Base-by-base conservation (phyloP, 2,113 vertebrate genomes). In the Peromyscus californicus region DNA sequence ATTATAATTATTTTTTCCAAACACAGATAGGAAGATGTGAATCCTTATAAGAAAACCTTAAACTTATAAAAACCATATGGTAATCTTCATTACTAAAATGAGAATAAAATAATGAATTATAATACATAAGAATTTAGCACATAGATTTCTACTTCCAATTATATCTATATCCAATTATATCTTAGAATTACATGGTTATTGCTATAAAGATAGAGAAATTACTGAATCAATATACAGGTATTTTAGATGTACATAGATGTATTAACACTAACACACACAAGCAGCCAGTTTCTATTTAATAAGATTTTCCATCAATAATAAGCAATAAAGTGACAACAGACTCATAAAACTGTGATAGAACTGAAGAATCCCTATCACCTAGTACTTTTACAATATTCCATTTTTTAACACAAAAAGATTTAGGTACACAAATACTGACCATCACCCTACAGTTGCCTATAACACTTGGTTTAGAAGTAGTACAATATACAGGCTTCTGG, bases 71-170 rank as follows among this genome's bases (percentile, higher is more conserved):
- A 39, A 48, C 42, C 59, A 95, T 83, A 16, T 36, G 12, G 75
- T 72, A 48, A 63, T 33, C 17, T 82, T 69, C 69, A 78, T 63
- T 54, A 95, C 54, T 94, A 96, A 94, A 82, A 86, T 54, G 16
- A 15, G 54, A 95, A 72, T 85, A 89, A 87, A 92, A 83, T 70
- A 89, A 96, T 33, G 75, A 59, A 24, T 70, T 89, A 26, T 54
- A 82, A 96, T 24, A 22, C n/a, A 87, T 3, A 91, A 95, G 36
- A 88, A 16, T 91, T 93, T 74, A 94, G 16, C 39, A 69, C 3
- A 45, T 10, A 67, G 48, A 36, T 76, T 94, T 42, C n/a, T 70
- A 21, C 69, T 86, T 78, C 13, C 16, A 76, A 29, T 26, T 87
- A 69, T 39, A 72, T 82, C 42, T 83, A n/a, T 21, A n/a, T 78